Evolutionary conservation across 1,140 invertebrate species (phyloP), one percentile per base, ranked within the genome.

Genomic region (Neoseiulus cucumeris): DNA sequence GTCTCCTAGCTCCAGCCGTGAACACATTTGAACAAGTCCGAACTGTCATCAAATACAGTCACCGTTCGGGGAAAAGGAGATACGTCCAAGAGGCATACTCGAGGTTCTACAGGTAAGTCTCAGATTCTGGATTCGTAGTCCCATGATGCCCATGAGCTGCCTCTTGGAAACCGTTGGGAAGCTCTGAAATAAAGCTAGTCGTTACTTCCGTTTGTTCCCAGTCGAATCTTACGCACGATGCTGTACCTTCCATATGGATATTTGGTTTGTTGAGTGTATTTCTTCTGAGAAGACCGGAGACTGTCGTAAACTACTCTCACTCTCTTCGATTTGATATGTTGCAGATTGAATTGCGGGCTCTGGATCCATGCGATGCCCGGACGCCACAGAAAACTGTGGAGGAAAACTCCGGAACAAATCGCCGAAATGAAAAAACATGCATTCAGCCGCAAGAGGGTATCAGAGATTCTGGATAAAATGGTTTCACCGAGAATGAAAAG

Each of bases 271-370:
- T n/a, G n/a, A n/a, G n/a, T n/a, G n/a, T n/a, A n/a, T n/a, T n/a
- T n/a, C n/a, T n/a, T n/a, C n/a, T n/a, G n/a, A n/a, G n/a, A n/a
- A n/a, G n/a, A n/a, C n/a, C n/a, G n/a, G n/a, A n/a, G n/a, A n/a
- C n/a, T n/a, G n/a, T n/a, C n/a, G n/a, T n/a, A n/a, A n/a, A n/a
- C n/a, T n/a, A n/a, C n/a, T n/a, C n/a, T n/a, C n/a, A n/a, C 33
- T 39, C 33, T 39, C 33, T 9, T 39, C 33, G 33, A 39, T 6
- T 39, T 39, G 33, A 17, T 14, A 7, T 14, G 14, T 59, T 59
- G 14, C 51, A 59, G 51, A 59, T 59, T 59, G 51, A 59, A 59
- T 33, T 59, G 51, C 22, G 51, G 51, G 5, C 22, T 59, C 14
- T 59, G 51, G 51, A 59, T 59, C 33, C 51, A 59, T 20, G 22